phyloP scores from a whole-genome alignment of 2,113 vertebrate genomes.

The Oreochromis spilurus region DNA sequence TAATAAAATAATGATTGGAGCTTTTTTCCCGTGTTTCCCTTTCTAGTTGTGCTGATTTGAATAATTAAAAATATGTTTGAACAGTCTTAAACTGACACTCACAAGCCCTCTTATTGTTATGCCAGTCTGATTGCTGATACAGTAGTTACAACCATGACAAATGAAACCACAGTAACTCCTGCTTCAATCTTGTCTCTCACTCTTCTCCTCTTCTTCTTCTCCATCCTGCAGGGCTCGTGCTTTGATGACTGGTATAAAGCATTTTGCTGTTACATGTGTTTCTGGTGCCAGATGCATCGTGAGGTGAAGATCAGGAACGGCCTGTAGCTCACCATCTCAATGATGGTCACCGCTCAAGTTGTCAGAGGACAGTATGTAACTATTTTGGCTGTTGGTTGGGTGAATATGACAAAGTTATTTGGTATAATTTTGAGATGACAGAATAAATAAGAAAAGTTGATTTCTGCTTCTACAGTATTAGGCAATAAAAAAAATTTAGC shows the following conservation, averaged over 20 bases:
- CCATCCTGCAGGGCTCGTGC: background rate
- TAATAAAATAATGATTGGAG: too few species aligned
- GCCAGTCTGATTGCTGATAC: background rate
- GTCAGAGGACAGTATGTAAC: background rate
- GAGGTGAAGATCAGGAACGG: background rate
- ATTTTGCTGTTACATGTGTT: background rate
- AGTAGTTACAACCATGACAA: background rate
- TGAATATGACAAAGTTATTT: background rate
- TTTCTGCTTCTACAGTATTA: accelerated
- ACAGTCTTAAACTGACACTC: background rate
- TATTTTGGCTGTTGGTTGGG: background rate
- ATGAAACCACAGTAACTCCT: background rate
- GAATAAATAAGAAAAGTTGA: background rate
- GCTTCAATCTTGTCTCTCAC: background rate
- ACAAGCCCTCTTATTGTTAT: background rate
- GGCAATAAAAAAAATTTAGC: background rate
- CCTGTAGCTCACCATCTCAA: background rate
- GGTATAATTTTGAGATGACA: background rate
- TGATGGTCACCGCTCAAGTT: background rate
- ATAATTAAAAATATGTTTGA: background rate
- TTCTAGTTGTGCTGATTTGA: background rate
- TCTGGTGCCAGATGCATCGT: background rate
- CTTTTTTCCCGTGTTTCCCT: background rate
- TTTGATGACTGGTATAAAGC: accelerated
- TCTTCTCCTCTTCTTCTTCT: background rate